Base-by-base conservation (phyloP, 2,797 vertebrate genomes). In the Hafferia zeledoni region DNA sequence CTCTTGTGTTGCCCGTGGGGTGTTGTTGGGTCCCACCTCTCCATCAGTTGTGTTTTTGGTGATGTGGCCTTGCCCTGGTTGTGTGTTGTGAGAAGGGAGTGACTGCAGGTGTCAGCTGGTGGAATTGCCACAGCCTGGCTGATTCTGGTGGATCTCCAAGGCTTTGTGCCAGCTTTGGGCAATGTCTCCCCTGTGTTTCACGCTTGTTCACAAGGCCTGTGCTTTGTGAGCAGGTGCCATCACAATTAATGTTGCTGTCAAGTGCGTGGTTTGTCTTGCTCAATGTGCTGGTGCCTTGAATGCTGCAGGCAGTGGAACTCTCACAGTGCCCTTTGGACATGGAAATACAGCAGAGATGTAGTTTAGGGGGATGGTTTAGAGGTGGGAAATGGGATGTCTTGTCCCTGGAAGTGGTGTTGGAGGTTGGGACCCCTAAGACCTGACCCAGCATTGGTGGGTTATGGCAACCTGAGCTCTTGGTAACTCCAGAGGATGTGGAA, bases 181-280 rank as follows among this genome's bases (percentile, higher is more conserved):
- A 46, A 1, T 37, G 56, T 24, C 14, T 33, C 7, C 16, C 0
- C 1, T 3, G 33, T 1, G 5, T 30, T 17, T 25, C 63, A 17
- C 1, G 0, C 4, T 37, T 19, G 7, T 6, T 41, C 1, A 0
- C 0, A 1, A 22, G 49, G 19, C 22, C 9, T 6, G 25, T 5
- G 31, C 59, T 5, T 3, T 3, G 2, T 17, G 24, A 17, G 35
- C n/a, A 2, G 67, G 10, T 5, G 1, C 30, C 11, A 0, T 46
- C 37, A 23, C 31, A 9, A 2, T 61, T 30, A 3, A 1, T 6
- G 3, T 5, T 2, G 0, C 22, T 3, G 14, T n/a, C 28, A 17
- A 49, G 44, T 17, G 16, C 1, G 4, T 1, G 28, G 11, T 63
- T 60, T 39, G 46, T 27, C 39, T 17, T 25, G 30, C 41, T 16